Base-by-base conservation (phyloP, 2,113 vertebrate genomes). In the Boleophthalmus pectinirostris region DNA sequence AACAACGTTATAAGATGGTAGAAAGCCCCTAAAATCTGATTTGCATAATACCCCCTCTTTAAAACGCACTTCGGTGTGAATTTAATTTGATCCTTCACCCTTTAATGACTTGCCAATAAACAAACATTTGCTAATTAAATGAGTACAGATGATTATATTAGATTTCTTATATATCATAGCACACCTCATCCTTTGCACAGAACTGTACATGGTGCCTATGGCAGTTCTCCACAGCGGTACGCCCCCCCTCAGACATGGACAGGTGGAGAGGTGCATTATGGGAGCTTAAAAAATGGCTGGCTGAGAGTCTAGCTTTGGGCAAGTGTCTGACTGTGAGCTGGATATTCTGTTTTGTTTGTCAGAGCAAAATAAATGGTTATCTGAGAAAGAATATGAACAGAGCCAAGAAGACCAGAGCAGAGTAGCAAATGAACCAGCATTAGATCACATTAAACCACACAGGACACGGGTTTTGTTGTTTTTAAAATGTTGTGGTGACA, bases 231-330 rank as follows among this genome's bases (percentile, higher is more conserved):
- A 77, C 67, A 35, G 43, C 46, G 71, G 82, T 68, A 63, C 82
- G 81, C 83, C 73, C 56, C 78, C 82, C 84, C 85, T 85, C 77
- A 80, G 85, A 83, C 88, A 88, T 84, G 78, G 74, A 79, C 85
- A 88, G 83, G 83, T 69, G 24, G 23, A 70, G 24, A 66, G 82
- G 86, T 83, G 82, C 83, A 81, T 81, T 74, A 72, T 83, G 77
- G 69, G 76, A 79, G 77, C 72, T 68, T 64, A 81, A 58, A 78
- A 77, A 43, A 68, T 29, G 14, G 0, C 64, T 80, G 76, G 76
- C 47, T 61, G 56, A 64, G 72, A 73, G 56, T 81, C 79, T 82
- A 70, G 71, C 85, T 87, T 63, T 54, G 75, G 73, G 83, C 73
- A 78, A 83, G 77, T 82, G 77, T 87, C 66, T 79, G 29, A 72